A percentile compares a stretch with the other conserved stretches of the same genome.
phyloP scores from a whole-genome alignment of 2,888 invertebrate species.

The Tenthredo notha region DNA sequence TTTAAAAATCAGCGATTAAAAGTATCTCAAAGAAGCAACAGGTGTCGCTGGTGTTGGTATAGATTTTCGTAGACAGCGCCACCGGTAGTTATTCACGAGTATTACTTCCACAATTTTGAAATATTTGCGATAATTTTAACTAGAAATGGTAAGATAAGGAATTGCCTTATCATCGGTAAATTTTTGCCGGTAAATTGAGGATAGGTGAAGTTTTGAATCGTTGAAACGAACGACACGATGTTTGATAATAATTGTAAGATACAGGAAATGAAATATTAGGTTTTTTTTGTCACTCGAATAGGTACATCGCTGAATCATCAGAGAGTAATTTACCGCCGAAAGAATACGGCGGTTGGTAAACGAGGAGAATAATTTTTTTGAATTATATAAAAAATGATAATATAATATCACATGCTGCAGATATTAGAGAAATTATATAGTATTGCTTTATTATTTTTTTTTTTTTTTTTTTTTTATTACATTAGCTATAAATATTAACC shows the following conservation, averaged over 20 bases:
- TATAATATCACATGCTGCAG: background rate
- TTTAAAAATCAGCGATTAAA: background rate
- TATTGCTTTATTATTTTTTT: slow-evolving; percentile 64
- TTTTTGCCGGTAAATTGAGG: background rate
- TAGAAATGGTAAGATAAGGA: background rate
- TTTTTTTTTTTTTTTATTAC: slow-evolving; percentile 58
- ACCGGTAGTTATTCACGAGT: background rate
- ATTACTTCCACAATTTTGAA: background rate
- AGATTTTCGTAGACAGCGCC: background rate
- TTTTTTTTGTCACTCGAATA: background rate
- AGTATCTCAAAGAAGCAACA: slow-evolving; percentile 15
- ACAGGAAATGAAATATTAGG: background rate
- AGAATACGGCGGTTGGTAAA: background rate
- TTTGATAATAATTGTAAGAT: background rate
- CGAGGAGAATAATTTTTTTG: background rate
- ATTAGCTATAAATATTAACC: slow-evolving; percentile 45
- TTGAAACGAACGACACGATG: background rate
- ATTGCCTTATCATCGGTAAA: background rate
- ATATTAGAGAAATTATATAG: slow-evolving; percentile 58
- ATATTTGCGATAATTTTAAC: background rate
- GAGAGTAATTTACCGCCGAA: background rate
- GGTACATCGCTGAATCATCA: background rate
- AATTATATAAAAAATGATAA: background rate
- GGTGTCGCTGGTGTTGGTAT: background rate
- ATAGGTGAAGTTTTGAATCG: background rate